Evolutionary conservation across 2,888 invertebrate genomes (phyloP).

Genomic region (Rhopalosiphum nymphaeae): DNA sequence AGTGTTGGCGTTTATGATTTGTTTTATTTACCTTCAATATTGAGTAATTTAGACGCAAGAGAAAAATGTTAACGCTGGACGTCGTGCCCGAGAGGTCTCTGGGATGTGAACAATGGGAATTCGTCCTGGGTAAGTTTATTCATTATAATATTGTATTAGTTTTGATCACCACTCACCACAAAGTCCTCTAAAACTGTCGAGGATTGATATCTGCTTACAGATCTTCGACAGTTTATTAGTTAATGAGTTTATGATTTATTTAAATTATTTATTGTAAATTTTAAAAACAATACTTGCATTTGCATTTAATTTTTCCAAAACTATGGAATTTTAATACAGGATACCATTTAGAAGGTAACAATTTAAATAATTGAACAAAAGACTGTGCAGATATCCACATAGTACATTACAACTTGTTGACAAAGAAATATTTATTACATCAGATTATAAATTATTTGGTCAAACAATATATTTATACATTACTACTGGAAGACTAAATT

Average conservation of each 20-base stretch:
- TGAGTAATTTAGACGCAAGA: background rate
- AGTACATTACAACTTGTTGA: background rate
- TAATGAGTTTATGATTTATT: background rate
- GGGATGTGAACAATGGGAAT: constrained; percentile 98
- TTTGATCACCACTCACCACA: background rate
- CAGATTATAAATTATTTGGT: background rate
- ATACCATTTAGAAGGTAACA: background rate
- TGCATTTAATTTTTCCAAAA: background rate
- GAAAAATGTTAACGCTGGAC: constrained; percentile 92
- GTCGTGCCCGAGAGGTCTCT: constrained; percentile 95
- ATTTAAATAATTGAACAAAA: background rate
- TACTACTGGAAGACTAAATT: background rate
- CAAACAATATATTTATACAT: background rate
- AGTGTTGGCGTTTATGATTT: constrained; percentile 27
- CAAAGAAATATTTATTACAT: background rate
- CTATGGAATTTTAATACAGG: background rate
- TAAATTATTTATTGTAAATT: background rate
- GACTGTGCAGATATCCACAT: background rate
- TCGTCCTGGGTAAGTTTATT: constrained; percentile 86
- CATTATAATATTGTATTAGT: background rate
- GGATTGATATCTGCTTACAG: background rate
- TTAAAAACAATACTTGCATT: background rate
- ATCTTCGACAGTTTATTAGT: background rate
- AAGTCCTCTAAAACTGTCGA: constrained; percentile 11
- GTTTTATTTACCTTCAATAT: background rate